A percentile compares a stretch with the other conserved stretches of the same genome.
phyloP scores from a whole-genome alignment of 2,797 vertebrate genomes.

The Ceryle rudis region DNA sequence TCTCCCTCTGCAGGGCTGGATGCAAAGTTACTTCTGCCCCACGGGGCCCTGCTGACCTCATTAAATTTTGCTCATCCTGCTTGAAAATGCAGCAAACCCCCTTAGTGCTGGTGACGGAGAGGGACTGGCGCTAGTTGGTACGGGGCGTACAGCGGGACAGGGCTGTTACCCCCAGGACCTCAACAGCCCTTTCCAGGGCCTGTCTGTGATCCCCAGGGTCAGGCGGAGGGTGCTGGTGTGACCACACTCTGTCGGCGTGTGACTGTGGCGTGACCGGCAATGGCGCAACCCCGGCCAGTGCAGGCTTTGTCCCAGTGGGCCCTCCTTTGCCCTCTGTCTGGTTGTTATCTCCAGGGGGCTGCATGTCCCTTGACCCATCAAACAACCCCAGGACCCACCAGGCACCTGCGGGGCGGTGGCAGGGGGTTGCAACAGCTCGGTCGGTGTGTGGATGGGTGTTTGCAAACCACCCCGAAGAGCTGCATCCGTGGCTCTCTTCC shows the following conservation, averaged over 20 bases:
- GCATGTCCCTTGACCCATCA: accelerated
- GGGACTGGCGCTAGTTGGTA: accelerated
- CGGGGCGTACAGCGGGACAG: accelerated
- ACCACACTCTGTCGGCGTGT: background rate
- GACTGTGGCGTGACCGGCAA: background rate
- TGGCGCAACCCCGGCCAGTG: background rate
- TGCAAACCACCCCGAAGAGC: background rate
- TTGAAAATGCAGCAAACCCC: background rate
- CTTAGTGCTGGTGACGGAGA: accelerated
- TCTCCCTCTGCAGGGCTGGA: background rate
- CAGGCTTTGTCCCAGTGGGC: background rate
- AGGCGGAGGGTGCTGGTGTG: background rate
- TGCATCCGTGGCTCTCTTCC: background rate
- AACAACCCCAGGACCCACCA: accelerated
- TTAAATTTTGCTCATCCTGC: accelerated
- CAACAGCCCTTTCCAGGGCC: background rate
- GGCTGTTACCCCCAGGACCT: background rate
- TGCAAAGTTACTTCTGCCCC: accelerated
- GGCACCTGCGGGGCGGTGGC: accelerated
- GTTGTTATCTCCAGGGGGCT: accelerated
- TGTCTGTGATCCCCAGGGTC: background rate
- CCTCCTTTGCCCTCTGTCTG: background rate
- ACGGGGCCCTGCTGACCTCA: accelerated
- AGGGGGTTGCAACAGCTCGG: background rate
- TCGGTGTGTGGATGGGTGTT: accelerated